phyloP scores from a whole-genome alignment of 2,797 vertebrate genomes.

The Balearica regulorum region DNA sequence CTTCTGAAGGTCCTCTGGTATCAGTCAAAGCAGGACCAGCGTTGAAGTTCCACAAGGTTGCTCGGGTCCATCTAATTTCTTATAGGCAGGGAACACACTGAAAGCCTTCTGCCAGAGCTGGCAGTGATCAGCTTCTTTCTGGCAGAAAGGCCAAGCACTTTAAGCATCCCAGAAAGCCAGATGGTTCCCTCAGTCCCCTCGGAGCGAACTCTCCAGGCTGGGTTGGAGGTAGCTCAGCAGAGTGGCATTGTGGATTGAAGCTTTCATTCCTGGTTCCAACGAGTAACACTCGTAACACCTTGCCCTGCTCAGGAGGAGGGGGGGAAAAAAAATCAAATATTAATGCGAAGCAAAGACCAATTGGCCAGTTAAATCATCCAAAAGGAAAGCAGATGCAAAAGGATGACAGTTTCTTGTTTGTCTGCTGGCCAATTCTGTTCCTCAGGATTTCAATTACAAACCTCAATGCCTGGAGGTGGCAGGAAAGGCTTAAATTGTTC shows the following conservation, averaged over 20 bases:
- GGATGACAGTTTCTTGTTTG: neutral
- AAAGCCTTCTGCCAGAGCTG: neutral
- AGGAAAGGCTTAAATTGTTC: slow-evolving; percentile 29
- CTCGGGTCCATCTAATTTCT: neutral
- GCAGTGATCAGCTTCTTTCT: neutral
- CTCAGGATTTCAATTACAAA: slow-evolving; percentile 50
- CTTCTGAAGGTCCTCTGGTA: neutral
- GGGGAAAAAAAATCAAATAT: neutral
- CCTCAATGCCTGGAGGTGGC: slow-evolving; percentile 9
- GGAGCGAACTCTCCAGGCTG: neutral
- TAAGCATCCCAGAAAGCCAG: neutral
- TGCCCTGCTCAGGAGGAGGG: neutral
- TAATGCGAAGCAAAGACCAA: neutral
- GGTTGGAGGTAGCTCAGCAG: neutral
- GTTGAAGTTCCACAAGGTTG: neutral
- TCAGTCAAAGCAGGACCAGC: neutral
- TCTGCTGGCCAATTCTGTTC: neutral
- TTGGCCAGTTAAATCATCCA: neutral
- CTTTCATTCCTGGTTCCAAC: neutral
- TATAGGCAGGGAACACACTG: neutral
- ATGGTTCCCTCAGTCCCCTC: neutral
- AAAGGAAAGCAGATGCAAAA: slow-evolving; percentile 19
- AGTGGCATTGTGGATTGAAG: neutral
- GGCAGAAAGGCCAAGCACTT: neutral
- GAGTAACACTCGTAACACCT: neutral